Percentiles rank a stretch among this genome's conserved stretches.
Evolutionary conservation across 2,888 invertebrate genomes (phyloP).

Genomic region (Bombyx huttoni): DNA sequence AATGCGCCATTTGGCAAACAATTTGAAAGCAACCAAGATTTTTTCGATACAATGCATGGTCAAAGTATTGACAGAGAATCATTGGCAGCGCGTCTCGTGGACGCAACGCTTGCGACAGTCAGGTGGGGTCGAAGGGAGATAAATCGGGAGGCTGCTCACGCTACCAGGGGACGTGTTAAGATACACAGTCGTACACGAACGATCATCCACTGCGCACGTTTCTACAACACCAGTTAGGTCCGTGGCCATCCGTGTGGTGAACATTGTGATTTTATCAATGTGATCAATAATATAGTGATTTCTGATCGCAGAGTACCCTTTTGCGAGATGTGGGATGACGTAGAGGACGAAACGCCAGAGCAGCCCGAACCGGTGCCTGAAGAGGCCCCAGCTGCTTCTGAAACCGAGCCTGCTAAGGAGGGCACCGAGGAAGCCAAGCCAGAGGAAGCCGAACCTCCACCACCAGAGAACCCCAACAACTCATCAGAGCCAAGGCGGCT

Average conservation of each 20-base stretch:
- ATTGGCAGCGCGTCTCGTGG: slow-evolving; percentile 47
- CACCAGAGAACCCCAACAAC: slow-evolving; percentile 45
- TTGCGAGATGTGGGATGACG: slow-evolving; percentile 71
- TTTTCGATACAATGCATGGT: slow-evolving; percentile 51
- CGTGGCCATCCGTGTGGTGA: slow-evolving; percentile 25
- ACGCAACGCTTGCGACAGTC: slow-evolving; percentile 52
- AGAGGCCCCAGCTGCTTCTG: slow-evolving; percentile 18
- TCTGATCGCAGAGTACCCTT: slow-evolving; percentile 49
- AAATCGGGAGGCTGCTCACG: slow-evolving; percentile 58
- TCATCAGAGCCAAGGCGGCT: slow-evolving; percentile 76
- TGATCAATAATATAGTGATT: slow-evolving; percentile 31
- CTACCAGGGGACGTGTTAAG: slow-evolving; percentile 29
- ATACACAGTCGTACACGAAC: slow-evolving; percentile 57
- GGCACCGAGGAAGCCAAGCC: slow-evolving; percentile 36
- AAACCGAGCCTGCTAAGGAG: slow-evolving; percentile 12
- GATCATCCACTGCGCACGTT: slow-evolving; percentile 58
- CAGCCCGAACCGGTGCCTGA: slow-evolving; percentile 30
- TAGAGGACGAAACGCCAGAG: slow-evolving; percentile 58
- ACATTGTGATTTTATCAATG: slow-evolving; percentile 14
- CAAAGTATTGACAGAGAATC: slow-evolving; percentile 64
- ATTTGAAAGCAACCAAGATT: slow-evolving; percentile 43
- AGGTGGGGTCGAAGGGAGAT: slow-evolving; percentile 63
- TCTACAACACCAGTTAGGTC: slow-evolving; percentile 55
- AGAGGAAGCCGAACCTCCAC: slow-evolving; percentile 55
- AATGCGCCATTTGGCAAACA: slow-evolving; percentile 47